These are phyloP conservation scores for Busseola fusca DNA, from an alignment of 2,888 invertebrate genomes.

Conservation along the genomic window DNA sequence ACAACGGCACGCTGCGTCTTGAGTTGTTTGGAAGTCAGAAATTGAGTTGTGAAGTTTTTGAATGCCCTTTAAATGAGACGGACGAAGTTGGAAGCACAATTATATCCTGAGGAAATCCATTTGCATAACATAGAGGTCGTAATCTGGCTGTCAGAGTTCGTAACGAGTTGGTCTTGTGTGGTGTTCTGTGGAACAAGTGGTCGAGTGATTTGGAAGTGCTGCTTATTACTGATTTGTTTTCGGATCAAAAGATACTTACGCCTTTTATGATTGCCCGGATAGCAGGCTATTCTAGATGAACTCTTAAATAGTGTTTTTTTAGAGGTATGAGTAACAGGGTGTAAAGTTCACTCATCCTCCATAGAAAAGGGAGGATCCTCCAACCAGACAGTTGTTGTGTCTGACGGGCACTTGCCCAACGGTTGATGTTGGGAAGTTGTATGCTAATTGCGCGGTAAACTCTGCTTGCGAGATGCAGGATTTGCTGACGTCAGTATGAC, in stretches of 20 bases:
- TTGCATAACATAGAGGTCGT: slow-evolving; percentile 65
- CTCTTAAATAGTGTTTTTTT: not conserved
- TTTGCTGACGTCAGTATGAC: too few species aligned
- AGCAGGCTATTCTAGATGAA: not conserved
- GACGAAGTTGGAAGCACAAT: slow-evolving; percentile 68
- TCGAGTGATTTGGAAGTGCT: slow-evolving; percentile 20
- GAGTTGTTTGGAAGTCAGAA: slow-evolving; percentile 65
- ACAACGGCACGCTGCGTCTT: slow-evolving; percentile 50
- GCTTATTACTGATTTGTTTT: not conserved
- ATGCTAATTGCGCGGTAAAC: too few species aligned
- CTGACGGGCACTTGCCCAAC: too few species aligned
- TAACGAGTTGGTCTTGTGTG: slow-evolving; percentile 59
- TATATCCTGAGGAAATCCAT: slow-evolving; percentile 69
- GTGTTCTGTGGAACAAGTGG: slow-evolving; percentile 23
- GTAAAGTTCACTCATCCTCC: too few species aligned
- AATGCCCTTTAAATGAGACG: slow-evolving; percentile 71
- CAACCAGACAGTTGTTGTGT: too few species aligned
- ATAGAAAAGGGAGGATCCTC: too few species aligned
- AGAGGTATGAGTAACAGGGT: too few species aligned
- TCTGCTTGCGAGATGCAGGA: too few species aligned
- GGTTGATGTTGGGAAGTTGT: too few species aligned
- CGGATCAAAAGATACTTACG: not conserved
- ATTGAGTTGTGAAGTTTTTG: slow-evolving; percentile 72
- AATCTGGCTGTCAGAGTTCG: slow-evolving; percentile 53
- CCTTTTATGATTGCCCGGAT: not conserved